phyloP scores from a whole-genome alignment of 2,888 invertebrate species.

The Quadroppia sp. region DNA sequence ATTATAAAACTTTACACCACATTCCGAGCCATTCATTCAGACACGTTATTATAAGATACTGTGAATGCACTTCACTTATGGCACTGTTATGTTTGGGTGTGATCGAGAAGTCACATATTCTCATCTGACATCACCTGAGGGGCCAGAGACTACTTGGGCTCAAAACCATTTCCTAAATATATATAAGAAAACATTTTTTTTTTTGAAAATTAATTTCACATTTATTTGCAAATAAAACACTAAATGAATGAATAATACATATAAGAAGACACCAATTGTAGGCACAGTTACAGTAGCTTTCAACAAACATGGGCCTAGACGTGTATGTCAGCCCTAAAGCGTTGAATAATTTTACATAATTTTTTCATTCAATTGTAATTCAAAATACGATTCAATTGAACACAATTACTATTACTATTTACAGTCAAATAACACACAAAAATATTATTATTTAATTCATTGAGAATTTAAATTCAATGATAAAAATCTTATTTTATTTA shows the following conservation, averaged over 20 bases:
- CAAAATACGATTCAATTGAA: too few species aligned
- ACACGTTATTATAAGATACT: neutral
- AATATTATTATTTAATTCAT: too few species aligned
- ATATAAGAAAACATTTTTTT: neutral
- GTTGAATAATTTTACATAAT: too few species aligned
- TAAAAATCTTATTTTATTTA: too few species aligned
- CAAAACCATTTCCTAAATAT: neutral
- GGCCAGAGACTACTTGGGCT: neutral
- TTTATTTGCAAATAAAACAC: neutral
- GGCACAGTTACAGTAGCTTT: too few species aligned
- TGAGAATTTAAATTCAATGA: too few species aligned
- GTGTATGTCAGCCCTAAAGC: too few species aligned
- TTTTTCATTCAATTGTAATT: too few species aligned
- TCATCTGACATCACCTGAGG: neutral
- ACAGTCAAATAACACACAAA: too few species aligned
- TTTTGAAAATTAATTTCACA: neutral
- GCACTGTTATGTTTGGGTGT: constrained; percentile 3
- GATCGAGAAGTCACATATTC: neutral
- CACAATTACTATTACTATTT: too few species aligned
- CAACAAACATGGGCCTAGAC: too few species aligned
- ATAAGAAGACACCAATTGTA: neutral
- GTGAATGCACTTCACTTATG: neutral
- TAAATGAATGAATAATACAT: neutral
- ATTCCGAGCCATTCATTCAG: neutral
- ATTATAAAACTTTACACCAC: neutral